Percentiles rank a stretch among this genome's conserved stretches.
phyloP scores from a whole-genome alignment of 2,797 vertebrate genomes.

The Gadopsis marmoratus region DNA sequence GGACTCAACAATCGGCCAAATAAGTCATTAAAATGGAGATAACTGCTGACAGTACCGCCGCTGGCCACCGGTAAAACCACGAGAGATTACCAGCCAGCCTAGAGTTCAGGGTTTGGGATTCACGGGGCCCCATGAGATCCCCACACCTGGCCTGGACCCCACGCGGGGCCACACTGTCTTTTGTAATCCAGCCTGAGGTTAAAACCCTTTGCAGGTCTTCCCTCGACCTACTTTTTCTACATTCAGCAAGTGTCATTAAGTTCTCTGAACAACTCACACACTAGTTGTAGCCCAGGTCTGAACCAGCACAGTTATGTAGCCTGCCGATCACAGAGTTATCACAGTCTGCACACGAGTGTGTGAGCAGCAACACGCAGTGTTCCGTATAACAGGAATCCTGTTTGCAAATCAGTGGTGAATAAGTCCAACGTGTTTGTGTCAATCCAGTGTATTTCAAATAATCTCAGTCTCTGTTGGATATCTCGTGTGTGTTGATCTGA shows the following conservation, averaged over 20 bases:
- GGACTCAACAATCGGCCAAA: not conserved
- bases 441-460: conserved; percentile 23
- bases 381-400: not conserved
- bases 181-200: not conserved
- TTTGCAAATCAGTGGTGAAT: conserved; percentile 11
- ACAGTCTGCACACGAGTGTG: conserved; percentile 14
- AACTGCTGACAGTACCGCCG: not conserved
- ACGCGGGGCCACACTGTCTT: not conserved
- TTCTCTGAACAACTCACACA: conserved; percentile 47
- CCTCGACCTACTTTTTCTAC: conserved; percentile 27
- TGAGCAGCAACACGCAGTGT: conserved; percentile 6
- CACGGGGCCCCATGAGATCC: not conserved
- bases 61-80: not conserved
- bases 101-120: conserved; percentile 3
- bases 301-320: conserved; percentile 72
- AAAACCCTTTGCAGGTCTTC: conserved; percentile 38
- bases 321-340: conserved; percentile 19
- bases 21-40: not conserved
- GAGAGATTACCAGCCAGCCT: not conserved
- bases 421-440: conserved; percentile 18
- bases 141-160: not conserved
- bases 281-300: conserved; percentile 38
- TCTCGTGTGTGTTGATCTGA: conserved; percentile 13
- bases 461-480: conserved; percentile 8
- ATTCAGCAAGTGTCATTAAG: conserved; percentile 51